Evolutionary conservation across 2,113 vertebrate species (phyloP).

Genomic region (Hypomesus transpacificus): DNA sequence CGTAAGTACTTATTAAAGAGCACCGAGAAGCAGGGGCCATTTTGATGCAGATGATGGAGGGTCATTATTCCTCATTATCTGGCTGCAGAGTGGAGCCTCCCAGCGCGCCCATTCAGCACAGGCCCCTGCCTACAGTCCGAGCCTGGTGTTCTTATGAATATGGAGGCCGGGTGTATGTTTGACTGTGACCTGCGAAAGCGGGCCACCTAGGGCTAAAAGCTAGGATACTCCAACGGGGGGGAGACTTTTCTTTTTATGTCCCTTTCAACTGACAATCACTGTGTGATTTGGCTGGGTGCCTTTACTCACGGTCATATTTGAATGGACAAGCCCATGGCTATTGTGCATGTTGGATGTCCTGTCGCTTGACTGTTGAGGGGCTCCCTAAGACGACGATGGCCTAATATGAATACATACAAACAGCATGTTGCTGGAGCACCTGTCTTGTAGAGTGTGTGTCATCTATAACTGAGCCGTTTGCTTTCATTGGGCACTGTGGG

Average conservation of each 20-base stretch:
- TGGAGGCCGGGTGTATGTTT: conserved; percentile 13
- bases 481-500: too few relatives aligned
- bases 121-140: not conserved
- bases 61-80: conserved; percentile 50
- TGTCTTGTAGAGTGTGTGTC: too few relatives aligned
- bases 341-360: not conserved
- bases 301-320: not conserved
- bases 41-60: conserved; percentile 40
- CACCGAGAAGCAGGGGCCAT: conserved; percentile 21
- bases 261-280: not conserved
- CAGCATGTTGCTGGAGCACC: too few relatives aligned
- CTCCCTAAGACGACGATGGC: too few relatives aligned
- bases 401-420: too few relatives aligned
- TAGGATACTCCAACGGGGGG: not conserved
- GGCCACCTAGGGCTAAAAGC: conserved; percentile 1
- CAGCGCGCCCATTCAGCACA: conserved; percentile 11
- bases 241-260: not conserved
- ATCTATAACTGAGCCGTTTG: too few relatives aligned
- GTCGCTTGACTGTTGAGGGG: not conserved
- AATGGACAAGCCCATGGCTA: not conserved
- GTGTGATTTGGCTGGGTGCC: not conserved
- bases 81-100: conserved; percentile 9
- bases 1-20: conserved; percentile 35
- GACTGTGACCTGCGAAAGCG: not conserved
- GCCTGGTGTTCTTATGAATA: conserved; percentile 7